Conservation (phyloP, 2,888 invertebrate species). For the Polia nebulosa region DNA sequence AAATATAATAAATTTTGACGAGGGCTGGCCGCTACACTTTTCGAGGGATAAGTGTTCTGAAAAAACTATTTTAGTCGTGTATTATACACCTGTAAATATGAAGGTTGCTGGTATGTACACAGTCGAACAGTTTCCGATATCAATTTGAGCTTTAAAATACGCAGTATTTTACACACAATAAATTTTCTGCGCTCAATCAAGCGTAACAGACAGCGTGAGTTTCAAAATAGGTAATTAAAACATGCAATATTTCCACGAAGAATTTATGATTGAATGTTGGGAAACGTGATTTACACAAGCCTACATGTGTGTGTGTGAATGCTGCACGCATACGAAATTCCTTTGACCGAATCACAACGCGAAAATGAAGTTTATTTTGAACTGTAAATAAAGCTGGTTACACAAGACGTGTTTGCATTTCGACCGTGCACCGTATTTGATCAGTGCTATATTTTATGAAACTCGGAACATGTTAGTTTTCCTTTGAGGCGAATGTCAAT, state of each 20-base stretch:
- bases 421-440: constrained; percentile 14
- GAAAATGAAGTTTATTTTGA: constrained; percentile 26
- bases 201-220: constrained; percentile 16
- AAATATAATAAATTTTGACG: too few relatives aligned
- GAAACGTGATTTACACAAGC: background rate
- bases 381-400: constrained; percentile 35
- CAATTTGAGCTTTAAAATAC: constrained; percentile 5
- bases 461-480: constrained; percentile 13
- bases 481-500: constrained; percentile 30
- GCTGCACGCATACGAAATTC: constrained; percentile 1
- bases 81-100: too few relatives aligned
- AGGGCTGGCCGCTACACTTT: too few relatives aligned
- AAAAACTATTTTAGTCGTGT: too few relatives aligned
- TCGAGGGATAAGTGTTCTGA: too few relatives aligned
- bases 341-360: constrained; percentile 28
- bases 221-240: constrained; percentile 36
- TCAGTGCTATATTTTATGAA: constrained; percentile 25
- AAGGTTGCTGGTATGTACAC: background rate
- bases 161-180: constrained; percentile 2
- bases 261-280: background rate
- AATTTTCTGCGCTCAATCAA: constrained; percentile 1
- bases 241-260: constrained; percentile 18
- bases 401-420: constrained; percentile 30
- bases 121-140: background rate
- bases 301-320: background rate